Evolutionary conservation across 2,797 vertebrate genomes (phyloP).

Genomic region (Ispidina lecontei): DNA sequence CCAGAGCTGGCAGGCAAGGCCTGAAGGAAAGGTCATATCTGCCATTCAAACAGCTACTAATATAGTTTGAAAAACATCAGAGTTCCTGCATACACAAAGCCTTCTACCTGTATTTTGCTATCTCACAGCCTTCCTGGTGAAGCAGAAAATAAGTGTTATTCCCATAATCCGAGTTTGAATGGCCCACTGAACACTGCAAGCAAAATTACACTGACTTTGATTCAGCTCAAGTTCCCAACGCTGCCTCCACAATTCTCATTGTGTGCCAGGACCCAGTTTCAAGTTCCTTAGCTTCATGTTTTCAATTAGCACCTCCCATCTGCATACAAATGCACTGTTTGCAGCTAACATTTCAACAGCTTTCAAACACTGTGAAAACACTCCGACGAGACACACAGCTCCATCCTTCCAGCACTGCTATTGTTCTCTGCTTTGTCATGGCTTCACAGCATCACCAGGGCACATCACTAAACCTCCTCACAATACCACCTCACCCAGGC

Average conservation of each 20-base stretch:
- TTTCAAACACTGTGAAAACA: background rate
- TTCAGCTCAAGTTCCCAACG: background rate
- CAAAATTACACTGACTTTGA: background rate
- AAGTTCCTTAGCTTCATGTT: background rate
- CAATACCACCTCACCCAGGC: background rate
- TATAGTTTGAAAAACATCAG: background rate
- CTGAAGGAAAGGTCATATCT: background rate
- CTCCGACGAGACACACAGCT: background rate
- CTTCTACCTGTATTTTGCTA: background rate
- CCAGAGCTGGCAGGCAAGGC: background rate
- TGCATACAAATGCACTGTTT: background rate
- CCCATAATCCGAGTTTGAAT: background rate
- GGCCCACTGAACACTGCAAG: background rate
- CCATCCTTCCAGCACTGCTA: background rate
- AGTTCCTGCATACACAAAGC: background rate
- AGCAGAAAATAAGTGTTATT: background rate
- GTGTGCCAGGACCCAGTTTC: background rate
- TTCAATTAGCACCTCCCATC: background rate
- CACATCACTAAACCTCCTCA: background rate
- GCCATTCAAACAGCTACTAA: slow-evolving; percentile 15
- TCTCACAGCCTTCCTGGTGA: background rate
- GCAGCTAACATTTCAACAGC: background rate
- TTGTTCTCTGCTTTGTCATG: background rate
- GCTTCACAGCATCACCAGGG: background rate
- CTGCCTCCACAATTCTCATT: background rate